Conservation (phyloP, 2,797 vertebrate genomes). For the Columba guinea region DNA sequence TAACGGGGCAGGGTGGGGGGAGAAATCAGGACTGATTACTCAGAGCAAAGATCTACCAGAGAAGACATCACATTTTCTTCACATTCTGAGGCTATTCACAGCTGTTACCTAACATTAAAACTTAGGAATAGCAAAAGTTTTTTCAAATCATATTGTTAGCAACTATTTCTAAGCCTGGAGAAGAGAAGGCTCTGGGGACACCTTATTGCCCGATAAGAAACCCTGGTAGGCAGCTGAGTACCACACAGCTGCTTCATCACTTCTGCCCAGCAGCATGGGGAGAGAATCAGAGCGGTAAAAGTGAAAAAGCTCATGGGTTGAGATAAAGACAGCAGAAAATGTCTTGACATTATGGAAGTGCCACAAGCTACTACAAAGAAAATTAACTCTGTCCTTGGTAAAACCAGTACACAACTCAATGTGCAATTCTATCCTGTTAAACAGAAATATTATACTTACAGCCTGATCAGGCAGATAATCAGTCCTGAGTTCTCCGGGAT, state of each 20-base stretch:
- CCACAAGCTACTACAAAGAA: not conserved
- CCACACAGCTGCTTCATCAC: not conserved
- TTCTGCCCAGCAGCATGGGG: not conserved
- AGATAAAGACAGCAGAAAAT: not conserved
- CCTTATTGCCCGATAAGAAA: not conserved
- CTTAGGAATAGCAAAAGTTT: not conserved
- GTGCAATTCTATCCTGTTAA: not conserved
- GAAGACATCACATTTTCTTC: not conserved
- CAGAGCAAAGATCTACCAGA: not conserved
- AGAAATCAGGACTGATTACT: not conserved
- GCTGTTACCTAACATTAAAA: not conserved
- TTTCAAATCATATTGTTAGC: not conserved
- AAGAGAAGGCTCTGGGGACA: too few species aligned
- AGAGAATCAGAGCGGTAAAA: not conserved
- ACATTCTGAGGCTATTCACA: not conserved
- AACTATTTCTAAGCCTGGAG: not conserved
- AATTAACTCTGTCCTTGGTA: not conserved
- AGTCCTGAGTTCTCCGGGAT: conserved; percentile 87
- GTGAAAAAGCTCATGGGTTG: not conserved
- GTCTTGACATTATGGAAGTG: not conserved
- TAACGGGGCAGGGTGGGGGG: too few species aligned
- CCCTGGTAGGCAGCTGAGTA: not conserved
- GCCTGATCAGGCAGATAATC: conserved; percentile 81
- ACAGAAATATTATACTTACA: conserved; percentile 75
- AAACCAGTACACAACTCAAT: not conserved